Base-by-base conservation (phyloP, 1,140 invertebrate genomes). In the Ceratina australensis region DNA sequence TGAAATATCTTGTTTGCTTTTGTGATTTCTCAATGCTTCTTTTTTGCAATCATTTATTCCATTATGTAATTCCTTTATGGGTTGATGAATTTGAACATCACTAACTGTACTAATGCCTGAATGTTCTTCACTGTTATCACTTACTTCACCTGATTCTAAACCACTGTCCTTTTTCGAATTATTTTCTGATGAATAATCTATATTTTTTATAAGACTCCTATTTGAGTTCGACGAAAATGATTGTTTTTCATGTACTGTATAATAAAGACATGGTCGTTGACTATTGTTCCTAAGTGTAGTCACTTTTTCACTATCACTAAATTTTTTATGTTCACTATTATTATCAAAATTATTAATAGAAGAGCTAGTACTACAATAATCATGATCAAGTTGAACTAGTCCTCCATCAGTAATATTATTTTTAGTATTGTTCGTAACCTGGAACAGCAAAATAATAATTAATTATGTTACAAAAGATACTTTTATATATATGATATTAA, bases 331-430 rank as follows among this genome's bases (percentile, higher is more conserved):
- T 28, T 87, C 83, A 82, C 80, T 68, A 13, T 80, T 84, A 64
- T 28, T 84, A 49, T 84, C 63, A 10, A 22, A 78, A 63, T 15
- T 85, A 18, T 54, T 84, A 10, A 69, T 26, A 12, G 28, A 61
- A 3, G 77, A 86, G 24, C 61, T 87, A 16, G 82, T 78, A 72
- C 82, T 90, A 69, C 93, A 93, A 78, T 94, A 94, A 87, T 93
- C 93, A 80, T 94, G 93, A 82, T 94, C 93, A 67, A 92, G 72
- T 63, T 92, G 91, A 13, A 93, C 87, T 16, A 82, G 89, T 71
- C 87, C 89, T 47, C 85, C 79, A n/a, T 80, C 33, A 15, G 71
- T 56, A 28, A 26, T 56, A 56, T 54, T 84, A 59, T 8, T 72
- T 26, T 81, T 78, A 49, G 52, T 28, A 75, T 79, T 72, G 22